Conservation (phyloP, 2,797 vertebrate genomes). For the Vultur gryphus region DNA sequence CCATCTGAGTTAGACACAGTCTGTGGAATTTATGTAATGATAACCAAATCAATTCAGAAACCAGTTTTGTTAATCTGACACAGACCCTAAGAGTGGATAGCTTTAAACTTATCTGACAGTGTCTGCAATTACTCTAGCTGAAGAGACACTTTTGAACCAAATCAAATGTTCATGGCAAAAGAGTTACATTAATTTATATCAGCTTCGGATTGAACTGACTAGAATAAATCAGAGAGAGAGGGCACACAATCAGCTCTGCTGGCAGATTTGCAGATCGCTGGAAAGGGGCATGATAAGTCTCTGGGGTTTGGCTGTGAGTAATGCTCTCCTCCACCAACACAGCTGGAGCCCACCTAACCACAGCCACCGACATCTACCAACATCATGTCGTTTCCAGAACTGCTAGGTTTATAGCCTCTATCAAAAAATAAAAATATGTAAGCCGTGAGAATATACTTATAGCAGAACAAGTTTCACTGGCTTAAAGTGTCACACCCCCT, state of each 20-base stretch:
- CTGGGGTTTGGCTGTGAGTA: constrained; percentile 9
- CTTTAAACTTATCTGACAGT: constrained; percentile 25
- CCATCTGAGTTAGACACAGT: neutral
- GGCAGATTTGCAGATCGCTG: constrained; percentile 46
- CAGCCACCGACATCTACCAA: neutral
- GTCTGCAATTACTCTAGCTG: constrained; percentile 37
- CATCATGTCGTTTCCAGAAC: neutral
- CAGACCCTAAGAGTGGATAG: neutral
- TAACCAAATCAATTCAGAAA: constrained; percentile 49
- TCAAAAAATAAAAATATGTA: neutral
- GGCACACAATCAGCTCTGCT: constrained; percentile 32
- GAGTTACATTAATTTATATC: constrained; percentile 53
- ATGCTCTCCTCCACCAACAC: constrained; percentile 2
- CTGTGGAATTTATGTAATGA: constrained; percentile 24
- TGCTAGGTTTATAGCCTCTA: neutral
- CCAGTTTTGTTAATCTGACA: constrained; percentile 36
- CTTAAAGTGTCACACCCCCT: neutral
- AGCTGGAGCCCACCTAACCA: neutral
- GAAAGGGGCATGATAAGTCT: neutral
- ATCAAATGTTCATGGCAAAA: constrained; percentile 8
- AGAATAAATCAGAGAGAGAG: constrained; percentile 34
- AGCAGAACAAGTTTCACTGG: neutral
- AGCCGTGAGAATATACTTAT: neutral
- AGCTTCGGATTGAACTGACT: constrained; percentile 38
- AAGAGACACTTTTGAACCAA: constrained; percentile 47